These are phyloP conservation scores for Ctenosaura bakeri DNA, from an alignment of 2,797 vertebrate species.

Conservation along the genomic window DNA sequence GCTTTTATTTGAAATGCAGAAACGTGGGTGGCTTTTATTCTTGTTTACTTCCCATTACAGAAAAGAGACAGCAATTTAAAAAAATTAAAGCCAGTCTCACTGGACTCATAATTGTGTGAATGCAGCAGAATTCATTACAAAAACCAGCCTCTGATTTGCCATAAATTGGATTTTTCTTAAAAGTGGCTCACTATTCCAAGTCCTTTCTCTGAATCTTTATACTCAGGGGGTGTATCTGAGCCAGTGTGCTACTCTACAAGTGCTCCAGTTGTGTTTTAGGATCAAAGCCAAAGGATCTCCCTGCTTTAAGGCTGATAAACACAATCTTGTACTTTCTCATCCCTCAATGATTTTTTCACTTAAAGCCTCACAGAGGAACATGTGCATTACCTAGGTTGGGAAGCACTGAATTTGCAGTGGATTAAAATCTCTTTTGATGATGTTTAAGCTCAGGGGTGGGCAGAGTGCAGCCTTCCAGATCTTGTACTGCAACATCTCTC, in stretches of 20 bases:
- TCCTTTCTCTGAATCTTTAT: background rate
- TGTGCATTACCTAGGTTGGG: background rate
- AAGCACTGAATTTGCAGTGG: background rate
- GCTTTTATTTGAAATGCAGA: slow-evolving; percentile 31
- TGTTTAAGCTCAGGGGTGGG: too few relatives aligned
- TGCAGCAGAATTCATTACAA: slow-evolving; percentile 56
- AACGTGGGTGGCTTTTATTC: slow-evolving; percentile 39
- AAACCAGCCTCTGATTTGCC: slow-evolving; percentile 29
- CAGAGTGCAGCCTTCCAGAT: too few relatives aligned
- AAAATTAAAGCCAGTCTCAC: background rate
- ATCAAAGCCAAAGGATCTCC: background rate
- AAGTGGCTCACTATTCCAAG: slow-evolving; percentile 36
- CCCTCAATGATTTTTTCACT: background rate
- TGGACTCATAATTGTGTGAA: slow-evolving; percentile 39
- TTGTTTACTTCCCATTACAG: slow-evolving; percentile 57
- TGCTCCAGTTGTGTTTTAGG: slow-evolving; percentile 1
- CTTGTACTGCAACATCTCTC: too few relatives aligned
- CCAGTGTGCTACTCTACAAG: background rate
- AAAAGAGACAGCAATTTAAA: slow-evolving; percentile 60
- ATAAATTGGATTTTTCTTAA: slow-evolving; percentile 34
- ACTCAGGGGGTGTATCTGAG: slow-evolving; percentile 5
- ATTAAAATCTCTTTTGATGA: background rate
- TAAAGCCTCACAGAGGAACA: background rate
- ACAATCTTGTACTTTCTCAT: background rate
- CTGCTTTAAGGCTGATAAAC: slow-evolving; percentile 14